phyloP scores from a whole-genome alignment of 2,888 invertebrate genomes.

The Noctua janthina region DNA sequence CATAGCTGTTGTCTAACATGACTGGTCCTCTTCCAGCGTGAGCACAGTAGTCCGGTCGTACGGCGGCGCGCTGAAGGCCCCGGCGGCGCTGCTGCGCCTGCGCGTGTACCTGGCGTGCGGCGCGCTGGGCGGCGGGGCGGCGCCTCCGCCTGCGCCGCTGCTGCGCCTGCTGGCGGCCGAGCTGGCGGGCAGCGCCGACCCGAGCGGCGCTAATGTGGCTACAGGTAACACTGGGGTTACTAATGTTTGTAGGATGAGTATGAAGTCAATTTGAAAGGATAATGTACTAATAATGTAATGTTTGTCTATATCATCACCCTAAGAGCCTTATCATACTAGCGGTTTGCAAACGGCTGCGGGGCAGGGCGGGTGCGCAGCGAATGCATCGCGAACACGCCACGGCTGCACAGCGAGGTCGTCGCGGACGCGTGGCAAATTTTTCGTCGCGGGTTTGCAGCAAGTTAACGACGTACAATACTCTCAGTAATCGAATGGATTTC shows the following conservation, averaged over 20 bases:
- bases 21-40: slow-evolving; percentile 90
- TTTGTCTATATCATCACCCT: no score
- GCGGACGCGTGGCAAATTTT: no score
- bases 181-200: slow-evolving; percentile 98
- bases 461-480: no score
- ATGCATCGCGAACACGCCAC: no score
- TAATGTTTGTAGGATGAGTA: not conserved
- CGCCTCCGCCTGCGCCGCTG: slow-evolving; percentile 93
- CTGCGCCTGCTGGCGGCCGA: slow-evolving; percentile 94
- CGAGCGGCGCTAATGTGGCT: slow-evolving; percentile 95
- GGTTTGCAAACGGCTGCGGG: no score
- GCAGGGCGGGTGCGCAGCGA: no score
- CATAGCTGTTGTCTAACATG: not conserved
- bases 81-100: slow-evolving; percentile 97
- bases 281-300: no score
- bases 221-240: slow-evolving; percentile 58
- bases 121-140: slow-evolving; percentile 76
- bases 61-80: slow-evolving; percentile 97
- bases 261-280: no score
- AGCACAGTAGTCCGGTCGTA: slow-evolving; percentile 96
- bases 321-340: no score
- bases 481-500: no score
- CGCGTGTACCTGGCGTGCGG: slow-evolving; percentile 96
- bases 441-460: no score
- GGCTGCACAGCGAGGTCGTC: no score